Conservation (phyloP, 1,140 invertebrate genomes). For the Hyles vespertilio region DNA sequence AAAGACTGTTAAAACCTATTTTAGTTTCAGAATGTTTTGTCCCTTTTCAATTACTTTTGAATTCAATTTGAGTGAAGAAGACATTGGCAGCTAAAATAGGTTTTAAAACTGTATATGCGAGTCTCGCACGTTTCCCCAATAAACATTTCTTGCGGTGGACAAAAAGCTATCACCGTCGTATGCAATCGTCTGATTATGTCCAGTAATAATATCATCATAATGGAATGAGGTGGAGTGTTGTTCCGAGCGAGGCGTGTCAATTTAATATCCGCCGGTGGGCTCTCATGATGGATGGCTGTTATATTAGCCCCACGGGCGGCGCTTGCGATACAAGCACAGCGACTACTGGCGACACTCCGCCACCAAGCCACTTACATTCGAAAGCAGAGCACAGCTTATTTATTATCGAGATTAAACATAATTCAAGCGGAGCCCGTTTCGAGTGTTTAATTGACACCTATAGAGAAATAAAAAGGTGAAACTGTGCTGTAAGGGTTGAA, state of each 20-base stretch:
- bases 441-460: constrained; percentile 11
- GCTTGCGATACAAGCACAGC: too few species aligned
- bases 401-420: too few species aligned
- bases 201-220: constrained; percentile 39
- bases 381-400: too few species aligned
- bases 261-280: constrained; percentile 63
- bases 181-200: constrained; percentile 23
- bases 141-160: constrained; percentile 12
- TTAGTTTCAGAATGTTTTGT: too few species aligned
- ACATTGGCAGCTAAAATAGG: too few species aligned
- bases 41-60: too few species aligned
- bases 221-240: constrained; percentile 46
- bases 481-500: constrained; percentile 19
- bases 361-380: too few species aligned
- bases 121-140: constrained; percentile 6
- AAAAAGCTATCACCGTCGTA: constrained; percentile 25
- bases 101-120: too few species aligned
- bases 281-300: constrained; percentile 56
- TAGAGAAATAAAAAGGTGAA: constrained; percentile 10
- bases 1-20: too few species aligned
- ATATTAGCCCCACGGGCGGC: constrained; percentile 50
- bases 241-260: constrained; percentile 55
- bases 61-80: too few species aligned
- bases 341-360: too few species aligned
- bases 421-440: not conserved